phyloP scores from a whole-genome alignment of 64 coral and sea anemone species.

The Anthopleura sola region DNA sequence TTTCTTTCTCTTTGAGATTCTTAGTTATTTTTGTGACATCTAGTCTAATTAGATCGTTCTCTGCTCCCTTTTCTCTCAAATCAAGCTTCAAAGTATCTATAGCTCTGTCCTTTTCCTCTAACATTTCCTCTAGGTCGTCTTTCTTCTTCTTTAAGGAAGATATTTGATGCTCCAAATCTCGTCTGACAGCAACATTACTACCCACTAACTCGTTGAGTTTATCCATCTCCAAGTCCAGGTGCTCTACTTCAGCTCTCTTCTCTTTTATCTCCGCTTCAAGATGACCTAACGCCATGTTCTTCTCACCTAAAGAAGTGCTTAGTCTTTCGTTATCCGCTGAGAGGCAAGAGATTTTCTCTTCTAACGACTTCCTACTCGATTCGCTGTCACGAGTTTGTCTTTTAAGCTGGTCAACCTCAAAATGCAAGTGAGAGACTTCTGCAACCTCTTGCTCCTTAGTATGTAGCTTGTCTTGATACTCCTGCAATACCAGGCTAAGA shows the following conservation, averaged over 20 bases:
- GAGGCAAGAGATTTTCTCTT: constrained; percentile 45
- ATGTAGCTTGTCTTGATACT: constrained; percentile 40
- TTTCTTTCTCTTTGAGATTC: constrained; percentile 72
- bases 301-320: constrained; percentile 37
- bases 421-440: constrained; percentile 21
- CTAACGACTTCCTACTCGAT: constrained; percentile 35
- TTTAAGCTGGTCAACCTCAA: constrained; percentile 36
- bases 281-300: constrained; percentile 37
- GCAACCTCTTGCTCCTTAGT: background rate
- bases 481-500: constrained; percentile 27
- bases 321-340: constrained; percentile 62
- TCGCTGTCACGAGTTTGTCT: constrained; percentile 25
- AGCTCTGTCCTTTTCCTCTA: constrained; percentile 55
- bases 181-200: constrained; percentile 5
- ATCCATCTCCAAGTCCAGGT: constrained; percentile 42
- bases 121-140: constrained; percentile 30
- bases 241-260: constrained; percentile 52
- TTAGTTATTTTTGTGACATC: constrained; percentile 66
- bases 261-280: constrained; percentile 39
- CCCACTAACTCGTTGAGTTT: constrained; percentile 50
- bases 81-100: constrained; percentile 77
- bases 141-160: constrained; percentile 27
- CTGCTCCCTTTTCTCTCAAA: constrained; percentile 71
- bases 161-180: constrained; percentile 62
- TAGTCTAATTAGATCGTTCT: constrained; percentile 70